Evolutionary conservation across 2,888 invertebrate species (phyloP), one percentile per base, ranked within the genome.

Genomic region (Oegoconia quadripuncta): DNA sequence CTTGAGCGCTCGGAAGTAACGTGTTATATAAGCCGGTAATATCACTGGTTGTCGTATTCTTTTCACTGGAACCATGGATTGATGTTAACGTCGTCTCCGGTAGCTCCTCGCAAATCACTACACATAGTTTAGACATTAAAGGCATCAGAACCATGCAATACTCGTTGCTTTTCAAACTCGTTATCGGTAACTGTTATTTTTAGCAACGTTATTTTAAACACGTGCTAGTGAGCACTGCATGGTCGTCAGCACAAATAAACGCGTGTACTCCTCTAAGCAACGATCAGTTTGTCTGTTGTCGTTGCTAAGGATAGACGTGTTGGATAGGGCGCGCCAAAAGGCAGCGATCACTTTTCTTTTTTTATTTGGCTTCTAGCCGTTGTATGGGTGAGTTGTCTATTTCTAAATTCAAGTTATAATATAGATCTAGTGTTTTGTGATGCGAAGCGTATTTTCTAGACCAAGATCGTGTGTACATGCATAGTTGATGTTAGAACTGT

Each of bases 291-390:
- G 74, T 67, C 61, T 71, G 68, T 64, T 56, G 76, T 60, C 64
- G 72, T 68, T 51, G 70, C 44, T 44, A 62, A 60, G 71, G 68
- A 61, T 55, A 48, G 49, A 66, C 71, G 66, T 50, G 50, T 54
- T 56, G 82, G 59, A 78, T 79, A 74, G 84, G 66, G 82, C 72
- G 76, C 80, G 74, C 71, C 73, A 55, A 48, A 49, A 62, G 70
- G 69, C 75, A 70, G 72, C 79, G 72, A 68, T 57, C 69, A 72
- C 74, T 81, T 86, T 87, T 81, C 72, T 77, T 87, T 86, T 84
- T 88, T 88, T 84, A 83, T 88, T 88, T 88, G 88, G 88, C 88
- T 87, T 80, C 86, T 88, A 83, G 88, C 88, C 88, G 76, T 88
- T 88, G 88, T 88, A 88, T 88, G 88, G 88, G 88, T 88, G 54